These are phyloP conservation scores for Neoaliturus tenellus DNA, from an alignment of 2,888 invertebrate species.

Conservation along the genomic window DNA sequence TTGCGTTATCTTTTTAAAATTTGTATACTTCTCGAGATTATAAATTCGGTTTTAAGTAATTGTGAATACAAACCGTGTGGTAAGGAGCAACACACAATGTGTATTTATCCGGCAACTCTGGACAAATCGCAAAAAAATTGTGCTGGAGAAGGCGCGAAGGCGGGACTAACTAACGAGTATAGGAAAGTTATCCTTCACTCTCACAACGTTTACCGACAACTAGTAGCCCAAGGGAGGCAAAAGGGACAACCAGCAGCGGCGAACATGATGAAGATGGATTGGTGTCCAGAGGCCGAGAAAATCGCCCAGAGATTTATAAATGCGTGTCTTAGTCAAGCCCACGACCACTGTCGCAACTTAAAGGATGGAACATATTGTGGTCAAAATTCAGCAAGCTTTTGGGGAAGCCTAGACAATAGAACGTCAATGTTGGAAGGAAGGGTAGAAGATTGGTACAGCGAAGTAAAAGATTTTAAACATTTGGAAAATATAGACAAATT, in stretches of 20 bases:
- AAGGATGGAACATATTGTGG: not conserved
- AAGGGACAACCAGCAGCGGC: conserved; percentile 80
- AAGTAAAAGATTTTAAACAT: not conserved
- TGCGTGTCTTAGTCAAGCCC: conserved; percentile 75
- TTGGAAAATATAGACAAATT: not conserved
- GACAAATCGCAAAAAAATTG: not conserved
- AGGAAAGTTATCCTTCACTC: conserved; percentile 85
- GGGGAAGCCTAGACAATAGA: not conserved
- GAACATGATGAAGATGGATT: conserved; percentile 89
- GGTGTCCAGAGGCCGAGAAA: conserved; percentile 91
- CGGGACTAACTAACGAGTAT: conserved; percentile 82
- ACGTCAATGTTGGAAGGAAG: not conserved
- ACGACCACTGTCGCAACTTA: not conserved
- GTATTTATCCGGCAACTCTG: not conserved
- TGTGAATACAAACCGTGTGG: not conserved
- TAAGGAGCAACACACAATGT: not conserved
- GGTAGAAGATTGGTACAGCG: not conserved
- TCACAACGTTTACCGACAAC: conserved; percentile 87
- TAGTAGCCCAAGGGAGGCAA: conserved; percentile 72
- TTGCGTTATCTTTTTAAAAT: too few species aligned
- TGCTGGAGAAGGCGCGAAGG: conserved; percentile 64
- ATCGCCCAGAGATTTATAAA: conserved; percentile 91
- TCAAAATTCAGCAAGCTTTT: not conserved
- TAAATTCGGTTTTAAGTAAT: not conserved
- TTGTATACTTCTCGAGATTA: not conserved